phyloP scores from a whole-genome alignment of 2,888 invertebrate genomes.

The Malthinus seriepunctatus region DNA sequence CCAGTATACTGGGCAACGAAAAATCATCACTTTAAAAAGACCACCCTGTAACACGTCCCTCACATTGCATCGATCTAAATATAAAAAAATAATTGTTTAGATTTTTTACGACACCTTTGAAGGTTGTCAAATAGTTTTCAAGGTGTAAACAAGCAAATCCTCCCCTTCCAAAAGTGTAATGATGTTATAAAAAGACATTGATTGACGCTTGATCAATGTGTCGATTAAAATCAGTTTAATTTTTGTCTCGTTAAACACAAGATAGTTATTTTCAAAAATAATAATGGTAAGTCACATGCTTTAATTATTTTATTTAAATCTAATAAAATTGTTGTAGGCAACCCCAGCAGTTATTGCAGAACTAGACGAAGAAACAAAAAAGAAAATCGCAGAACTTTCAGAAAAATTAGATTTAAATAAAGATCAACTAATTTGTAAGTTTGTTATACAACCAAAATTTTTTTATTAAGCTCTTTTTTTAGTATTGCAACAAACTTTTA shows the following conservation, averaged over 20 bases:
- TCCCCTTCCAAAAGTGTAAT: slow-evolving; percentile 26
- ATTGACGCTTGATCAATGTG: slow-evolving; percentile 22
- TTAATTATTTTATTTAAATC: no score
- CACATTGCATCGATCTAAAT: no score
- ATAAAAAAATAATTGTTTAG: not conserved
- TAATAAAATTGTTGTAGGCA: no score
- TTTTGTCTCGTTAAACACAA: slow-evolving; percentile 6
- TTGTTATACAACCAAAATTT: not conserved
- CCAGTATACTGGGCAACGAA: no score
- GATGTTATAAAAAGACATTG: slow-evolving; percentile 28
- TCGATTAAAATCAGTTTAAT: slow-evolving; percentile 23
- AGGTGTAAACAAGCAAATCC: slow-evolving; percentile 12
- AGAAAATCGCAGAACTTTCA: slow-evolving; percentile 18
- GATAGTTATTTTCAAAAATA: not conserved
- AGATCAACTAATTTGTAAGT: slow-evolving; percentile 51
- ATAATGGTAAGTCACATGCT: not conserved
- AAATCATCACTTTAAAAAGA: no score
- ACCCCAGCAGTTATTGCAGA: not conserved
- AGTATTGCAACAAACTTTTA: slow-evolving; percentile 90
- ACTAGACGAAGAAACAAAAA: slow-evolving; percentile 23
- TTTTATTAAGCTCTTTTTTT: slow-evolving; percentile 12
- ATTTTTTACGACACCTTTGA: not conserved
- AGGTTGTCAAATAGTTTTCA: slow-evolving; percentile 14
- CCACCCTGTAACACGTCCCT: no score
- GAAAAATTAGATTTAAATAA: slow-evolving; percentile 35